A percentile compares a stretch with the other conserved stretches of the same genome.
phyloP scores from a whole-genome alignment of 2,797 vertebrate genomes.

The Rousettus madagascariensis region DNA sequence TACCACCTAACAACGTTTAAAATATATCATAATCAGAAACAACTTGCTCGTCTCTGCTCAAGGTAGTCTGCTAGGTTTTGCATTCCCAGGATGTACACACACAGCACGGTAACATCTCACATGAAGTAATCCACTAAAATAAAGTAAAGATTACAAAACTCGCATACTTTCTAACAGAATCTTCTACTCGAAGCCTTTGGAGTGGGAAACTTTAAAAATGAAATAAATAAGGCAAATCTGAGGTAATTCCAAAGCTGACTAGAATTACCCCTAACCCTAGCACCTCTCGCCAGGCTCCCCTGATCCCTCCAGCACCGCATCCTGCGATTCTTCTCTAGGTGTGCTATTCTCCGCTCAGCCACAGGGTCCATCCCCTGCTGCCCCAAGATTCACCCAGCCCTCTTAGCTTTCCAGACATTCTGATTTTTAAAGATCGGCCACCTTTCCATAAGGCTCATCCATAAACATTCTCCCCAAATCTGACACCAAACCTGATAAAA shows the following conservation, averaged over 20 bases:
- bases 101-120: background rate
- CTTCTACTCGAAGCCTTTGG: background rate
- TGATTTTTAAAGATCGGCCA: conserved; percentile 52
- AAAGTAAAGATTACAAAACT: background rate
- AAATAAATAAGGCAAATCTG: background rate
- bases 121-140: background rate
- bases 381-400: background rate
- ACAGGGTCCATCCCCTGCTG: background rate
- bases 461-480: conserved; percentile 51
- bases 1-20: background rate
- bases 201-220: background rate
- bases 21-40: background rate
- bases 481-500: conserved; percentile 44
- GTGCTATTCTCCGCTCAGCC: background rate
- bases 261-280: background rate
- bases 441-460: conserved; percentile 42
- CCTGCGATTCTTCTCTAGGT: background rate
- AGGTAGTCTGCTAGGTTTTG: background rate
- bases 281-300: conserved; percentile 26
- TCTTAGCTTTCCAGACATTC: conserved; percentile 37
- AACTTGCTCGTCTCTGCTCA: background rate
- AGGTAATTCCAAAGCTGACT: background rate
- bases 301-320: conserved; percentile 40
- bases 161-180: background rate
- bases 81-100: background rate